Base-by-base conservation (phyloP, 2,888 invertebrate species). In the Apamea anceps region DNA sequence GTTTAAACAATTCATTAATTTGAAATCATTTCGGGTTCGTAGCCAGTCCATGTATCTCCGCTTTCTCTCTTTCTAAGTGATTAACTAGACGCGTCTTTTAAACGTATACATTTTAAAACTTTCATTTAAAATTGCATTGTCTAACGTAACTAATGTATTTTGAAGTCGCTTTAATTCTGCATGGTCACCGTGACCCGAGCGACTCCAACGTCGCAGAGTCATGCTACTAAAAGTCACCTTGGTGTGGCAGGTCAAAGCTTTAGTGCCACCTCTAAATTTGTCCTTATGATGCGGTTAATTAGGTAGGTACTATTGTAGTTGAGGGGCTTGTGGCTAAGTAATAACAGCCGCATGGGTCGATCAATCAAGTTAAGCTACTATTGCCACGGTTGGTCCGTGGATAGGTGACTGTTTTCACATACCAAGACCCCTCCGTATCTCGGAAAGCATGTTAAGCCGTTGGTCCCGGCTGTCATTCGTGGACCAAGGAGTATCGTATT, bases 191-290 rank as follows among this genome's bases (percentile, higher is more conserved):
- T 81, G 85, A 84, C 21, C 2, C 8, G 28, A 25, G 37, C 12
- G 79, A 45, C 60, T 60, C 48, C 15, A 45, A 21, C 15, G n/a
- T 28, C n/a, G 71, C 28, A 37, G 8, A 60, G 51, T 85, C 81
- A 85, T 32, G 60, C 15, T 32, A 51, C 68, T 65, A 65, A 79
- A 68, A 67, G 84, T 75, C 75, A 80, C 71, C 71, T 80, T 72
- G 8, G 21, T 51, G 32, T 21, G 15, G 8, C 25, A n/a, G 45
- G 54, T 45, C 54, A 28, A 37, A 54, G 28, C 3, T 84, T 66
- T 48, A 60, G 63, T 42, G 37, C 54, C 3, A 45, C 28, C 18
- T 54, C 18, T n/a, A 48, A 63, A 25, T 71, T 37, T 21, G 28
- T 37, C 8, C 12, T 13, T 32, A n/a, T 42, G 4, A n/a, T 18